phyloP scores from a whole-genome alignment of 2,797 vertebrate genomes.

The Vultur gryphus region DNA sequence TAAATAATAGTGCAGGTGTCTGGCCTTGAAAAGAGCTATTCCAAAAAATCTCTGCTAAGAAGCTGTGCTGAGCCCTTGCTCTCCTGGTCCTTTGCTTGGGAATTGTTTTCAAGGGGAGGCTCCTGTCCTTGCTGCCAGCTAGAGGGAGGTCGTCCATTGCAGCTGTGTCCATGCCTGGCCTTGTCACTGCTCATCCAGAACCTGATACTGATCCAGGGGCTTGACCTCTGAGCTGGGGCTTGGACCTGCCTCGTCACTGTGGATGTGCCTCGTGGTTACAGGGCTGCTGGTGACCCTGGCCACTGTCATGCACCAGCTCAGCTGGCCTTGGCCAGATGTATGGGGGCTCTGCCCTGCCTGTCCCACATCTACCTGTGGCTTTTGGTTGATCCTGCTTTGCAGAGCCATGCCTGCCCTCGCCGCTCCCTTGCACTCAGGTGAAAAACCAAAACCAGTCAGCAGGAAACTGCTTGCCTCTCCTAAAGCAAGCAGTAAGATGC shows the following conservation, averaged over 20 bases:
- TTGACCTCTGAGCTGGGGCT: neutral
- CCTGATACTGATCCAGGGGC: neutral
- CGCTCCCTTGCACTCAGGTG: neutral
- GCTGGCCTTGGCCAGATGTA: neutral
- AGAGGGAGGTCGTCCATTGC: rapidly evolving
- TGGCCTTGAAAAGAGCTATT: neutral
- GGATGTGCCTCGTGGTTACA: rapidly evolving
- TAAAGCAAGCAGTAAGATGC: neutral
- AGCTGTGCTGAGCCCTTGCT: rapidly evolving
- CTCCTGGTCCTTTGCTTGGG: neutral
- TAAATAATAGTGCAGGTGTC: neutral
- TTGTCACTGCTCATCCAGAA: neutral
- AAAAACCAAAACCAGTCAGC: neutral
- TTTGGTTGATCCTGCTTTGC: neutral
- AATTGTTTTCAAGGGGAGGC: neutral
- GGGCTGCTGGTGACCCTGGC: neutral
- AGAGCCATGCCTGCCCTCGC: rapidly evolving
- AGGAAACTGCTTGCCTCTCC: neutral
- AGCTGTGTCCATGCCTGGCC: neutral
- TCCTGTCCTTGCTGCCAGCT: neutral
- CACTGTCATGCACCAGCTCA: neutral
- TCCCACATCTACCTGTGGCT: neutral
- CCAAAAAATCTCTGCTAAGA: neutral
- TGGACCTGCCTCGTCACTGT: neutral
- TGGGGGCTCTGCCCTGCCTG: neutral